Evolutionary conservation across 1,140 invertebrate species (phyloP).

Genomic region (Vollenhovia emeryi): DNA sequence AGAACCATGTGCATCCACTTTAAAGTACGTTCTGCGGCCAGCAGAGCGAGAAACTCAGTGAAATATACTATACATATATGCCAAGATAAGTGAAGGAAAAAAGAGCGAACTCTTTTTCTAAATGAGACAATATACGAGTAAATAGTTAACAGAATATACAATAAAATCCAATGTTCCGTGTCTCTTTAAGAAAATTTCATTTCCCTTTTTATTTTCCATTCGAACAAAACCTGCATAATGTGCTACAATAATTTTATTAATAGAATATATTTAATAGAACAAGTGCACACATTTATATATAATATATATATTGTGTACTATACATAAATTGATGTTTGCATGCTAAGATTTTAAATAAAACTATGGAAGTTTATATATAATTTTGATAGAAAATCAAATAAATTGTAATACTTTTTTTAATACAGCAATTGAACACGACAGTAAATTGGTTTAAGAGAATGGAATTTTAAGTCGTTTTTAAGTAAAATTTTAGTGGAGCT

Average conservation of each 20-base stretch:
- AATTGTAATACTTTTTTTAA: not conserved
- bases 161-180: not conserved
- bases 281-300: not conserved
- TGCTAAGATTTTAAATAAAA: not conserved
- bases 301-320: not conserved
- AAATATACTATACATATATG: constrained; percentile 6
- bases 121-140: not conserved
- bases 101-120: not conserved
- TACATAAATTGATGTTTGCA: not conserved
- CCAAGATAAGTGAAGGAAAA: not conserved
- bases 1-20: constrained; percentile 63
- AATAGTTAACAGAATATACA: not conserved
- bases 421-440: not conserved
- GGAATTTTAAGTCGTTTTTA: not conserved
- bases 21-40: constrained; percentile 50
- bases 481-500: not conserved
- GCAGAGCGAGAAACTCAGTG: constrained; percentile 56
- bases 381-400: not conserved
- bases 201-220: not conserved
- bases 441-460: not conserved
- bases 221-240: not conserved
- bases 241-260: not conserved
- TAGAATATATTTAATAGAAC: constrained; percentile 3
- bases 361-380: not conserved
- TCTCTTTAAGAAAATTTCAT: not conserved